Evolutionary conservation across 2,113 vertebrate genomes (phyloP), one percentile per base, ranked within the genome.

Genomic region (Heterocephalus glaber): DNA sequence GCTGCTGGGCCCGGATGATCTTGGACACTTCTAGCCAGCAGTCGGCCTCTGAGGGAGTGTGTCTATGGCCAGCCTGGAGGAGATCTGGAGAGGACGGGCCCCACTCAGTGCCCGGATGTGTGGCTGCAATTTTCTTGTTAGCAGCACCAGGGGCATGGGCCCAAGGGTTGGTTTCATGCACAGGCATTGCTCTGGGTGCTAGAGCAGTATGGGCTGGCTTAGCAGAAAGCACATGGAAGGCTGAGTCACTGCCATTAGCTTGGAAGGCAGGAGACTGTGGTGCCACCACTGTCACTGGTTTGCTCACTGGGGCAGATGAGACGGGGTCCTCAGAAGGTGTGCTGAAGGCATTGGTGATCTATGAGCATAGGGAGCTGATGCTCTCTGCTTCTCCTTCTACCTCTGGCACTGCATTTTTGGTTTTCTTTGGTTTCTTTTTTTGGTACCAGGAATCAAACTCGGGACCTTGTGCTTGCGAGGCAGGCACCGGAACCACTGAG

Each of bases 101-200:
- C 98, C 98, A 99, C 82, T 99, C 98, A 0, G 98, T 83, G 88
- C 98, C 99, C 96, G 98, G 1, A 74, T 63, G 96, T 98, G 97
- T 1, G 63, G 98, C 98, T 98, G 98, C 98, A 68, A 98, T 97
- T 98, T 97, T 98, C 89, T 98, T 98, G 97, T 98, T 98, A 98
- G 98, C 97, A 98, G 97, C 98, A 97, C 98, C 97, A 95, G 99
- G 99, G 98, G 98, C 98, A 98, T 99, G 98, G 97, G 99, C 99
- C 99, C 99, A 99, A 97, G 99, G 99, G 99, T 99, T 99, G 98
- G 99, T 99, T 97, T 99, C 99, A 98, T 99, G 99, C 94, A 99
- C 99, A 94, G 99, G 99, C 97, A 99, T 98, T 96, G 99, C 99
- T 95, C 99, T 98, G 85, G 99, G 98, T 96, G 99, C 98, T 97